Percentiles rank a stretch among this genome's conserved stretches.
Evolutionary conservation across 2,888 invertebrate genomes (phyloP).

Genomic region (Agrochola lota): DNA sequence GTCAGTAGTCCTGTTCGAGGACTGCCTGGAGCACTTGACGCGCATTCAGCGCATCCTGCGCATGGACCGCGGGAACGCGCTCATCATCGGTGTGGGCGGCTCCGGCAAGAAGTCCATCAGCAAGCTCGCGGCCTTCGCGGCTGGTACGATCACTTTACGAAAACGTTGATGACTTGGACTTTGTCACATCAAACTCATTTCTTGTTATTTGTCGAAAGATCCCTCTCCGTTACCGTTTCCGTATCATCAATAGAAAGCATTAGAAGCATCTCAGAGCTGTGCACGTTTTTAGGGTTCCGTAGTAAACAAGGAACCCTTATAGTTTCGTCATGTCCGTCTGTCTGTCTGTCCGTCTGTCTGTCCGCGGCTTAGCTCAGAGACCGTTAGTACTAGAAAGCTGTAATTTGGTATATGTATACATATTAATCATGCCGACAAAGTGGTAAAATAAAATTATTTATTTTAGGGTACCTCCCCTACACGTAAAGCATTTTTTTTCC

Average conservation of each 20-base stretch:
- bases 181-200: background rate
- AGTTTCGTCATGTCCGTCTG: too few relatives aligned
- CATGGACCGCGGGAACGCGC: constrained; percentile 95
- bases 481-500: too few relatives aligned
- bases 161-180: background rate
- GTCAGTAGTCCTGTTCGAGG: constrained; percentile 96
- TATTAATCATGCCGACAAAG: too few relatives aligned
- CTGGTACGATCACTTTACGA: constrained; percentile 86
- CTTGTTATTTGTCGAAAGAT: background rate
- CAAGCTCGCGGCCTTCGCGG: constrained; percentile 95
- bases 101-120: constrained; percentile 96
- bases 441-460: too few relatives aligned
- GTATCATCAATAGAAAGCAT: background rate
- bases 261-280: background rate
- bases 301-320: too few relatives aligned
- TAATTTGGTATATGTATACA: too few relatives aligned
- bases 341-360: too few relatives aligned
- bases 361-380: too few relatives aligned
- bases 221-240: background rate
- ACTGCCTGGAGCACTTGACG: constrained; percentile 97
- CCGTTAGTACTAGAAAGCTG: too few relatives aligned
- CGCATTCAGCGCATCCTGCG: constrained; percentile 96
- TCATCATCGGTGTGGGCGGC: constrained; percentile 97
- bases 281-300: too few relatives aligned
- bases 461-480: too few relatives aligned